A percentile compares a stretch with the other conserved stretches of the same genome.
These are phyloP conservation scores for Lamellibrachia satsuma DNA, from an alignment of 2,888 invertebrate genomes.

Conservation along the genomic window DNA sequence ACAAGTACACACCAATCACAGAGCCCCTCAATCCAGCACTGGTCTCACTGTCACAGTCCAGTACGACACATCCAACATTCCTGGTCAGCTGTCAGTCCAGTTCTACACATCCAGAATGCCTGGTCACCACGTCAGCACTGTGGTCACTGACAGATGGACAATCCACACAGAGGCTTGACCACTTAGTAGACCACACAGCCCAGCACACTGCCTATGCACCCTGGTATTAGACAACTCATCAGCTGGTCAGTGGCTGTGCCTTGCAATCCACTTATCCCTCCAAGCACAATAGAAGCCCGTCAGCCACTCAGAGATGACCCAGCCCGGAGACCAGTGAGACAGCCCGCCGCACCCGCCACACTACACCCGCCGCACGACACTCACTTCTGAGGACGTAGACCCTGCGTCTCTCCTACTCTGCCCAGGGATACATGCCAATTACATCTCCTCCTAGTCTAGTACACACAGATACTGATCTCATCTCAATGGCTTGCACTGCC, in stretches of 20 bases:
- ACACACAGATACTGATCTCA: not conserved
- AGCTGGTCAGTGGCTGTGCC: not conserved
- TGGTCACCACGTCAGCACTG: not conserved
- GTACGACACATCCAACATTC: not conserved
- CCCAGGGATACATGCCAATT: not conserved
- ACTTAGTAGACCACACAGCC: not conserved
- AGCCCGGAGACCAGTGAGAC: too few relatives aligned
- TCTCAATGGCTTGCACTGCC: not conserved
- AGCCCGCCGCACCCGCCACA: not conserved
- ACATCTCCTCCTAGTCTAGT: not conserved
- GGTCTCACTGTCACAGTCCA: not conserved
- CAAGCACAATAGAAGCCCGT: not conserved
- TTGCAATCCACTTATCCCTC: not conserved
- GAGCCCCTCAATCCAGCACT: not conserved
- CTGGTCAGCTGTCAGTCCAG: not conserved
- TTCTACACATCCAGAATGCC: not conserved
- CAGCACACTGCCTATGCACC: not conserved
- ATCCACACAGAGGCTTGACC: too few relatives aligned
- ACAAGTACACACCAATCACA: not conserved
- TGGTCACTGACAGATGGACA: not conserved
- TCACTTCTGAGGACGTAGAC: not conserved
- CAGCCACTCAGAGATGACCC: not conserved
- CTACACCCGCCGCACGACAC: not conserved
- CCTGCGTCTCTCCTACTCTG: not conserved
- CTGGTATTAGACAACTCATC: not conserved